Evolutionary conservation across 2,113 vertebrate genomes (phyloP), one percentile per base, ranked within the genome.

Genomic region (Rafetus swinhoei): DNA sequence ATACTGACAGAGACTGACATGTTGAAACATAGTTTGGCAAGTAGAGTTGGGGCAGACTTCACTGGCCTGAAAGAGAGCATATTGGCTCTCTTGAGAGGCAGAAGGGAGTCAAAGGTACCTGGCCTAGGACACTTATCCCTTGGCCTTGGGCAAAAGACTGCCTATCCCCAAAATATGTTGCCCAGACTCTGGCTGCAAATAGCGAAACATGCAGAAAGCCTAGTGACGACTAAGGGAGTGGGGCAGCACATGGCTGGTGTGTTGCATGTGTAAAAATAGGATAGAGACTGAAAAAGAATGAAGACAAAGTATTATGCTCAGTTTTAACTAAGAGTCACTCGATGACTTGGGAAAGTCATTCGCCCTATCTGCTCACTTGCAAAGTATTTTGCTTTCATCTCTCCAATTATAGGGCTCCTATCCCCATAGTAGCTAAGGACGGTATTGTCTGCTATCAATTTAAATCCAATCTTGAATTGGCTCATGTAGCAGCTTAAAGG

Each of bases 21-120:
- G n/a, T 0, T 2, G 29, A 9, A 56, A 69, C 1, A 6, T 18
- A 18, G 57, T 59, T 35, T 24, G 16, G 1, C 9, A 52, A 35
- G 56, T 52, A 57, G 32, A 32, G 10, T 25, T 25, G 39, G 35
- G 21, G 24, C 22, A 45, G 39, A 76, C 19, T 74, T 74, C 2
- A 2, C 35, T 74, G 35, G n/a, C 35, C n/a, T 74, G 35, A 39
- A 22, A 39, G 19, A 74, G n/a, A 39, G 72, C n/a, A n/a, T 14
- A 9, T 62, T 62, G 27, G 59, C 19, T 16, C 15, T n/a, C 62
- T n/a, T n/a, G 32, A 69, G 62, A n/a, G 18, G 62, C 16, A n/a
- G 62, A 72, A 72, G 14, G 8, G n/a, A 18, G n/a, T 35, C 18
- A 72, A 72, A 32, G 32, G 18, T 72, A 35, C 65, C 65, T 72